Percentiles rank a stretch among this genome's conserved stretches.
These are phyloP conservation scores for Anguilla anguilla DNA, from an alignment of 2,797 vertebrate genomes.

Conservation along the genomic window DNA sequence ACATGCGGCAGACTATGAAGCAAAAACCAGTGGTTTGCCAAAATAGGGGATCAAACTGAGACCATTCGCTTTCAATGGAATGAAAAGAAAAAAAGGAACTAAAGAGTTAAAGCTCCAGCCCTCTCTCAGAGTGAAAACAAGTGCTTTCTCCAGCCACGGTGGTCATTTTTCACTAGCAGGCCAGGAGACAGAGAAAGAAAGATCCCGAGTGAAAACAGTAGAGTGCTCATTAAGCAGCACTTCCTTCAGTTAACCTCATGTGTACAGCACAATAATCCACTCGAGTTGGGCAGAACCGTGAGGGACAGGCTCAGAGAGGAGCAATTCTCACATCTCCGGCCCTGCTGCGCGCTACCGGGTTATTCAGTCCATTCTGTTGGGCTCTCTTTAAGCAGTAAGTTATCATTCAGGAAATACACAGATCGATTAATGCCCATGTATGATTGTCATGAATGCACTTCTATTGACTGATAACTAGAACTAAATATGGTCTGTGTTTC, in stretches of 20 bases:
- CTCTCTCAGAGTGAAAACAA: background rate
- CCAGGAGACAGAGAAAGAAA: conserved; percentile 6
- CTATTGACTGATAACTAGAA: background rate
- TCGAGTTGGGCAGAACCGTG: background rate
- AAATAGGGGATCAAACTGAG: background rate
- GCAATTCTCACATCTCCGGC: conserved; percentile 3
- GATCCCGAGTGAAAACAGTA: background rate
- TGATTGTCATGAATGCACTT: background rate
- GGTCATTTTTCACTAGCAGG: background rate
- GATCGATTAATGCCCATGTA: background rate
- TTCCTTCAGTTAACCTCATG: conserved; percentile 11
- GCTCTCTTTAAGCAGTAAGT: background rate
- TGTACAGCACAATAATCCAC: conserved; percentile 5
- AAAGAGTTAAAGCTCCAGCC: background rate
- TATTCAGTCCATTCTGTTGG: background rate
- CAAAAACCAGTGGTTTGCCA: background rate
- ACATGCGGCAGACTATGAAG: background rate
- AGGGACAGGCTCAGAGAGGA: background rate
- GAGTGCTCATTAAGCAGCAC: background rate
- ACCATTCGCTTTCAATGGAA: background rate
- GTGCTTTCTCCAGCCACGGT: background rate
- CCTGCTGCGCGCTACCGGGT: background rate
- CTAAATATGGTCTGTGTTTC: background rate
- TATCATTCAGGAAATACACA: background rate
- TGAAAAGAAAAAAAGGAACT: background rate